Evolutionary conservation across 2,113 vertebrate species (phyloP).

Genomic region (Ptyas mucosa): DNA sequence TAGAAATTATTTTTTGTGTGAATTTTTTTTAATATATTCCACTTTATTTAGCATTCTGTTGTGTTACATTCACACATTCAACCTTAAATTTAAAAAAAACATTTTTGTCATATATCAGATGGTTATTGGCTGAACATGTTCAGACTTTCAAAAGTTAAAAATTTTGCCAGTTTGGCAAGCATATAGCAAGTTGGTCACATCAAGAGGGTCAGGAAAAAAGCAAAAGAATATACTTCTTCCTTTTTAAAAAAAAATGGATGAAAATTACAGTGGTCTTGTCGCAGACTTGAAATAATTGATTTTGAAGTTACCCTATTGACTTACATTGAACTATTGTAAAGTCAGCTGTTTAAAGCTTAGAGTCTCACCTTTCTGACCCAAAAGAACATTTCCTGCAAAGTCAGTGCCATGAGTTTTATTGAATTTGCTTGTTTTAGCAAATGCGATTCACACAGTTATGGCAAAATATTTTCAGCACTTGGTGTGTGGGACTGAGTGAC

Average conservation of each 20-base stretch:
- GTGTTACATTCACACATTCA: slow-evolving; percentile 50
- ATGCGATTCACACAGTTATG: background rate
- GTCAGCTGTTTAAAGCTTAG: background rate
- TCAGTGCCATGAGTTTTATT: background rate
- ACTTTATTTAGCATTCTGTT: slow-evolving; percentile 43
- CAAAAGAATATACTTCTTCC: slow-evolving; percentile 61
- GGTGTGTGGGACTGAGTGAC: background rate
- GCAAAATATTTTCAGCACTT: slow-evolving; percentile 12
- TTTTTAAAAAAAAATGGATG: slow-evolving; percentile 56
- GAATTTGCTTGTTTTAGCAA: background rate
- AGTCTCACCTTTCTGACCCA: background rate
- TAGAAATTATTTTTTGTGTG: fast-evolving
- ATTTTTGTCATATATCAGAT: slow-evolving; percentile 63
- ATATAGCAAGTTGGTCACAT: slow-evolving; percentile 53
- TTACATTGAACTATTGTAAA: background rate
- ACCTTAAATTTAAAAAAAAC: slow-evolving; percentile 53
- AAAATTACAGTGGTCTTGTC: slow-evolving; percentile 15
- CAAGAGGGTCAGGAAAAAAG: slow-evolving; percentile 67
- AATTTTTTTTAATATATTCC: slow-evolving; percentile 34
- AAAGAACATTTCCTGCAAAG: background rate
- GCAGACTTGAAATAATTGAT: background rate
- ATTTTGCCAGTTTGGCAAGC: slow-evolving; percentile 73
- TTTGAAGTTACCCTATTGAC: background rate
- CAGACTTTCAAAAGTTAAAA: slow-evolving; percentile 69
- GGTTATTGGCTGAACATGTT: slow-evolving; percentile 70